phyloP scores from a whole-genome alignment of 2,888 invertebrate genomes.

The Hololepta plana region DNA sequence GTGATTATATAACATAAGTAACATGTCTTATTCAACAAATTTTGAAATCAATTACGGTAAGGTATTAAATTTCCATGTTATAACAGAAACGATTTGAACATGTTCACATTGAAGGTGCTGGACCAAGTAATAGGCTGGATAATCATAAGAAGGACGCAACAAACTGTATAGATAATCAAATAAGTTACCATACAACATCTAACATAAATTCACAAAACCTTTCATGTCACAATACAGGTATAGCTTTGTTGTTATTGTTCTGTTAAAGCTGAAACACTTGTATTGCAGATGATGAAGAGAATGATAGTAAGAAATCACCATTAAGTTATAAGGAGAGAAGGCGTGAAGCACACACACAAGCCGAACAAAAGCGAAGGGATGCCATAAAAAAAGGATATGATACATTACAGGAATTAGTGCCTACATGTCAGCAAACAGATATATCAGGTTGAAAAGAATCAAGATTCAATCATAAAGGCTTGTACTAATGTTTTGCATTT shows the following conservation, averaged over 20 bases:
- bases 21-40: too few species aligned
- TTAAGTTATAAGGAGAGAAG: constrained; percentile 84
- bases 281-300: constrained; percentile 46
- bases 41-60: too few species aligned
- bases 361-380: constrained; percentile 91
- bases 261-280: too few species aligned
- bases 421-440: constrained; percentile 85
- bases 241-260: too few species aligned
- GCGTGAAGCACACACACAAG: constrained; percentile 88
- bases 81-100: too few species aligned
- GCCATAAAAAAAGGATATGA: constrained; percentile 96
- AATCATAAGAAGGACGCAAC: too few species aligned
- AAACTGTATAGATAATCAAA: too few species aligned
- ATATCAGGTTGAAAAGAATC: constrained; percentile 36
- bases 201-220: constrained; percentile 9
- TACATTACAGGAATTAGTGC: constrained; percentile 79
- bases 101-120: too few species aligned
- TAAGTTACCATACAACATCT: too few species aligned
- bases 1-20: too few species aligned
- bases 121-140: too few species aligned
- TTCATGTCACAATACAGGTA: constrained; percentile 9
- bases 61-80: too few species aligned
- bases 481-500: constrained; percentile 2
- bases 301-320: constrained; percentile 36
- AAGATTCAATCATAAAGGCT: background rate